Percentiles rank a stretch among this genome's conserved stretches.
Evolutionary conservation across 2,888 invertebrate genomes (phyloP).

Genomic region (Acanthococcus lagerstroemiae): DNA sequence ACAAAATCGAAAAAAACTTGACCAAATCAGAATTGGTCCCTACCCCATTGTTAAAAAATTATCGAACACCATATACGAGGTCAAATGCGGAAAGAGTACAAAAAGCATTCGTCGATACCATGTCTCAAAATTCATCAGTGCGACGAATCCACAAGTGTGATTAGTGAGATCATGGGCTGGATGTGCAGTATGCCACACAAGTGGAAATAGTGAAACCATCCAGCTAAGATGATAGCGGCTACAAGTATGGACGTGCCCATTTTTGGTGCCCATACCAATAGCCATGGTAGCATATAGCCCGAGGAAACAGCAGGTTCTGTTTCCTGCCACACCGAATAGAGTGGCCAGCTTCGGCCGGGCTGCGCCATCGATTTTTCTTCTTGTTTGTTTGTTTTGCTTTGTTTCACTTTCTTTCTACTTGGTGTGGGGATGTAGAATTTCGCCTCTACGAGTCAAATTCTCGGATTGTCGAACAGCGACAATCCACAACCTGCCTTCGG

Average conservation of each 20-base stretch:
- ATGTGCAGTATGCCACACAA: too few species aligned
- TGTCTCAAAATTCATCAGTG: not conserved
- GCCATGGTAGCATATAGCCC: not conserved
- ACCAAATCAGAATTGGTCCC: not conserved
- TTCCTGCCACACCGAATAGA: not conserved
- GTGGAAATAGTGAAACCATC: too few species aligned
- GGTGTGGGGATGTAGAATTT: not conserved
- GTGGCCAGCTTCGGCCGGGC: too few species aligned
- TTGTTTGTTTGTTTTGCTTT: too few species aligned
- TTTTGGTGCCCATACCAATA: too few species aligned
- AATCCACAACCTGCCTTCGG: too few species aligned
- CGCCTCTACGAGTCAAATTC: not conserved
- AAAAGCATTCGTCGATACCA: not conserved
- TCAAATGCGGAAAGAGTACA: not conserved
- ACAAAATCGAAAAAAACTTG: not conserved
- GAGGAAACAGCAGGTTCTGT: not conserved
- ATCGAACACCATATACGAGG: not conserved
- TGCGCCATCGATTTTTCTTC: too few species aligned
- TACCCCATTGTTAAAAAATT: not conserved
- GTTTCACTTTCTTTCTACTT: not conserved
- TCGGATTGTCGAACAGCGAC: too few species aligned
- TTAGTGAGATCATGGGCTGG: too few species aligned
- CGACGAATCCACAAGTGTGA: too few species aligned
- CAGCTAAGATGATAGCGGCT: too few species aligned
- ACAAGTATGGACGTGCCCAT: too few species aligned